Base-by-base conservation (phyloP, 2,888 invertebrate species). In the Dromius quadrimaculatus region DNA sequence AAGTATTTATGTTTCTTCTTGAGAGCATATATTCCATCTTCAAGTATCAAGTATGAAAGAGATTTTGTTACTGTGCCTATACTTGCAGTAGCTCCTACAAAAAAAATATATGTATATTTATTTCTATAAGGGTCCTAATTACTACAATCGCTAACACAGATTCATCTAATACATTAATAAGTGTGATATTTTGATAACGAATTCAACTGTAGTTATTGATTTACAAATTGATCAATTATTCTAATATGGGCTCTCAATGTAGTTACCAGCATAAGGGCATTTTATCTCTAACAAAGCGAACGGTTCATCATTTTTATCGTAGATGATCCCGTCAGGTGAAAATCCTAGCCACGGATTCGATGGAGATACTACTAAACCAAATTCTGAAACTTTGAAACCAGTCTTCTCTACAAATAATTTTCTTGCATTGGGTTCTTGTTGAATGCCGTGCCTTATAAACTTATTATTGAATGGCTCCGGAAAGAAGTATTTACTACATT, bases 1-100 rank as follows among this genome's bases (percentile, higher is more conserved):
- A 70, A 73, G 50, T 72, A 72, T n/a, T 20, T 11, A 13, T 72
- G 71, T n/a, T 54, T 68, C 43, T 66, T 71, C 50, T 71, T 71
- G 4, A 71, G 15, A n/a, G 2, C 34, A 5, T 68, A 6, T 9
- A 50, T 34, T n/a, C 28, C n/a, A n/a, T n/a, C n/a, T n/a, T n/a
- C n/a, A n/a, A n/a, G n/a, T n/a, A n/a, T n/a, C n/a, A n/a, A n/a
- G n/a, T n/a, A n/a, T n/a, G n/a, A n/a, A n/a, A n/a, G n/a, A n/a
- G n/a, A n/a, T n/a, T n/a, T n/a, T n/a, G n/a, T n/a, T n/a, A n/a
- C n/a, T n/a, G 22, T 32, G 4, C 19, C 19, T 17, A 36, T 4
- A 28, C 11, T 32, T 13, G 23, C 9, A 59, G 34, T 59, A 34
- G 36, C 28, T 59, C 9, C 59, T 36, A 19, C 9, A 9, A 59